Evolutionary conservation across 2,797 vertebrate genomes (phyloP).

Genomic region (Prunella strophiata): DNA sequence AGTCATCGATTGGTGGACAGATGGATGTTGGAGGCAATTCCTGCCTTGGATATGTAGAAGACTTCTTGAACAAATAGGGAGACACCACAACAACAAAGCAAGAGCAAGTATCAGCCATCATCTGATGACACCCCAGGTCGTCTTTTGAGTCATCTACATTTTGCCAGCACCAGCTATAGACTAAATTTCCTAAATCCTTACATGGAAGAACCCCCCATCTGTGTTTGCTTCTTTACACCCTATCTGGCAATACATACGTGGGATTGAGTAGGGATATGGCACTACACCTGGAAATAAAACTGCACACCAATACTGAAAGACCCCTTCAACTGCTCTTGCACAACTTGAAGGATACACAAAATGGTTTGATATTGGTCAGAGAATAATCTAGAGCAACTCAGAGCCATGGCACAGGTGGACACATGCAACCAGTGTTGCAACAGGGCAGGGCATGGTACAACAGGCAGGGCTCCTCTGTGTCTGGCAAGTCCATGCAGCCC

Average conservation of each 20-base stretch:
- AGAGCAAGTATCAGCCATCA: not conserved
- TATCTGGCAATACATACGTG: accelerated
- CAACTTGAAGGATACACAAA: not conserved
- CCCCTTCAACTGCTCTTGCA: not conserved
- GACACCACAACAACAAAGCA: not conserved
- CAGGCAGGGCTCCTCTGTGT: not conserved
- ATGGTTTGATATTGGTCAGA: not conserved
- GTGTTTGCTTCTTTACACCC: not conserved
- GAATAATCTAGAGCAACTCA: not conserved
- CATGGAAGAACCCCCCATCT: not conserved
- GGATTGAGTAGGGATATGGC: not conserved
- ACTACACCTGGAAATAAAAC: not conserved
- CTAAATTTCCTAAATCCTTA: not conserved
- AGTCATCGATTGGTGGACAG: not conserved
- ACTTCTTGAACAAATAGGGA: not conserved
- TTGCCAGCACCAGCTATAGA: not conserved
- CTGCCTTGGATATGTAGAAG: not conserved
- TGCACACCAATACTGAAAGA: not conserved
- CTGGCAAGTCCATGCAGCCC: not conserved
- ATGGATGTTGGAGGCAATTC: not conserved
- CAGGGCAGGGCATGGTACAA: not conserved
- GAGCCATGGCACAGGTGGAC: not conserved
- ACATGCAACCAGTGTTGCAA: not conserved
- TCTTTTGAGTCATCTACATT: not conserved
- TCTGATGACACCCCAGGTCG: not conserved